A percentile compares a stretch with the other conserved stretches of the same genome.
Evolutionary conservation across 2,888 invertebrate genomes (phyloP).

Genomic region (Chorisops tibialis): DNA sequence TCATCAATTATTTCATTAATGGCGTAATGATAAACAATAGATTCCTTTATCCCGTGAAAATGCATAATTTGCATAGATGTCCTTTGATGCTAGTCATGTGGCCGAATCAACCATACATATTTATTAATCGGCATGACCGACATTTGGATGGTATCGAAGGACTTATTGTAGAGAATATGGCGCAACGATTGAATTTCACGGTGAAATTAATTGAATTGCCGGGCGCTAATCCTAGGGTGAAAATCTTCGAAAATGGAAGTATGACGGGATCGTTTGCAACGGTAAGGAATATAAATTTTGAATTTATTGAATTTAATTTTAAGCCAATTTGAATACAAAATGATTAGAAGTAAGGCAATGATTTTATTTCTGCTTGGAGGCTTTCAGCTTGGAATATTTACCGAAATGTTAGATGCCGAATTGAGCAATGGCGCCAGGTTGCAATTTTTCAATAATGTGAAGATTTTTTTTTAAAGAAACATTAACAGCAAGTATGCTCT

Average conservation of each 20-base stretch:
- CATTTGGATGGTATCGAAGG: conserved; percentile 44
- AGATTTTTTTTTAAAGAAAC: too few species aligned
- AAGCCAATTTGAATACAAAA: too few species aligned
- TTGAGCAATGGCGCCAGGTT: too few species aligned
- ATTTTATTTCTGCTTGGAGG: too few species aligned
- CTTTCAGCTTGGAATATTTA: too few species aligned
- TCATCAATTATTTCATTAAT: neutral
- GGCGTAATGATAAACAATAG: neutral
- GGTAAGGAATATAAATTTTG: conserved; percentile 32
- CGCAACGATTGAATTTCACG: conserved; percentile 39
- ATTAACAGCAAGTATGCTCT: too few species aligned
- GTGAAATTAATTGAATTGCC: conserved; percentile 37
- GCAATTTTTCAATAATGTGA: too few species aligned
- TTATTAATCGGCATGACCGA: neutral
- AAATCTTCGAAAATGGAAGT: conserved; percentile 27
- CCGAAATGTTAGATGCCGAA: too few species aligned
- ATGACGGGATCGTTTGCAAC: conserved; percentile 39
- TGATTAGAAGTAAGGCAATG: too few species aligned
- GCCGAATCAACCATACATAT: conserved; percentile 23
- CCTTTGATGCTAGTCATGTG: conserved; percentile 13
- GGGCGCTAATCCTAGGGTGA: conserved; percentile 31
- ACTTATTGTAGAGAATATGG: conserved; percentile 38
- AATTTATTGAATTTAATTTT: too few species aligned
- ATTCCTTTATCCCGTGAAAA: conserved; percentile 21
- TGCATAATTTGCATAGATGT: conserved; percentile 21